Base-by-base conservation (phyloP, 2,797 vertebrate species). In the Brachyrhaphis roseni region DNA sequence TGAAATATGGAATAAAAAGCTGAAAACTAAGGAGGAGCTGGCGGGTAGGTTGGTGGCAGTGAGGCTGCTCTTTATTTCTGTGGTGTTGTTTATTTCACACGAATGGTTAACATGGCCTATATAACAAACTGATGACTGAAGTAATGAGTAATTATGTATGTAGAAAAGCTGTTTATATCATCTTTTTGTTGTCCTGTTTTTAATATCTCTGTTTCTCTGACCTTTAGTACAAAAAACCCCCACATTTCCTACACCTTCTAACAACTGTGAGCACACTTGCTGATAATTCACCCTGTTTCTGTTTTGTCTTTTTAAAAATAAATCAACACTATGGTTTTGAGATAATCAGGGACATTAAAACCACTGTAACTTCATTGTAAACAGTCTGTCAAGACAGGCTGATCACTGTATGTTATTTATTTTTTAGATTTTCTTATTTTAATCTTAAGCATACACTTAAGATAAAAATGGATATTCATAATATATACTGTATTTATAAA, bases 401-500 rank as follows among this genome's bases (percentile, higher is more conserved):
- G 71, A 73, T 89, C 77, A 79, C 59, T 82, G 86, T 90, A 79
- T 77, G 78, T 88, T 90, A 88, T 90, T 80, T 79, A 85, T 92
- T 87, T 92, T 51, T 87, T 72, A 88, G 45, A 75, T 84, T 82
- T 81, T 80, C 68, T 87, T 88, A 91, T 74, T 88, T 89, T 53
- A 86, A 92, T 89, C 76, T 86, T 87, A 89, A 88, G 88, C 93
- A 94, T 88, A 92, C 86, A 93, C 90, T 91, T 94, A 77, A 94
- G 90, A 91, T 94, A 91, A 94, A 89, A 76, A 89, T 90, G 73
- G 88, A 89, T 91, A 87, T 84, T 89, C 86, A 86, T 89, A 84
- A 91, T 89, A 92, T 92, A 91, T 86, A 85, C 77, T 88, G 88
- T 93, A 94, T 93, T 93, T 94, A 95, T 91, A 80, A 91, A 89